Percentiles rank a stretch among this genome's conserved stretches.
Conservation (phyloP, 2,888 invertebrate genomes). For the Latrodectus hesperus region DNA sequence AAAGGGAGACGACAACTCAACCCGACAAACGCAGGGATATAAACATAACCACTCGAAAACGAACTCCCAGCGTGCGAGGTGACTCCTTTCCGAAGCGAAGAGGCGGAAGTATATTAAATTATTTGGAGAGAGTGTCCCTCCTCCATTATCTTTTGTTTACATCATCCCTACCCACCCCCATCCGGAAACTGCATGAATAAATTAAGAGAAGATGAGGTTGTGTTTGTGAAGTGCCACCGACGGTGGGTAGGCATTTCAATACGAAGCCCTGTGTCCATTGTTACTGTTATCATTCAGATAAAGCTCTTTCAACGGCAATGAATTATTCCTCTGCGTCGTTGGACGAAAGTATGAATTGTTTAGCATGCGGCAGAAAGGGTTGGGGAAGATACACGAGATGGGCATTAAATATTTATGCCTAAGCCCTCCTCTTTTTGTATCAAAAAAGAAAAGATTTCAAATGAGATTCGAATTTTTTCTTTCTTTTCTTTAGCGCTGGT, state of each 20-base stretch:
- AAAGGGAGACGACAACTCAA: too few relatives aligned
- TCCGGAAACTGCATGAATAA: slow-evolving; percentile 57
- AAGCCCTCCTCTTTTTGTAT: not conserved
- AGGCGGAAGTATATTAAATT: slow-evolving; percentile 39
- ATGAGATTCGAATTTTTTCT: not conserved
- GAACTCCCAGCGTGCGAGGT: not conserved
- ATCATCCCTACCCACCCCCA: slow-evolving; percentile 17
- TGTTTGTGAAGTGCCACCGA: not conserved
- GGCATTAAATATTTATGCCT: not conserved
- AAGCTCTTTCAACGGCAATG: slow-evolving; percentile 18
- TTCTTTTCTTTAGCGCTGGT: not conserved
- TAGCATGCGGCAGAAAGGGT: slow-evolving; percentile 12
- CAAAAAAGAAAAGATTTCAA: not conserved
- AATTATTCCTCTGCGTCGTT: slow-evolving; percentile 2
- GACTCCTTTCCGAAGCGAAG: not conserved
- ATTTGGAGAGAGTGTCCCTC: slow-evolving; percentile 14
- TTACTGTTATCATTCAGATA: slow-evolving; percentile 51
- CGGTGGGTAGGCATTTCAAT: slow-evolving; percentile 39
- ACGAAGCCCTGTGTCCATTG: slow-evolving; percentile 29
- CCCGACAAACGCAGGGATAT: too few relatives aligned
- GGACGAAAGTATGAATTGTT: slow-evolving; percentile 43
- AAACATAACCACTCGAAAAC: not conserved
- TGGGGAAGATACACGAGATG: not conserved
- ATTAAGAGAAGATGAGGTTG: slow-evolving; percentile 28
- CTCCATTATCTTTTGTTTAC: slow-evolving; percentile 31